A percentile compares a stretch with the other conserved stretches of the same genome.
Evolutionary conservation across 2,113 vertebrate genomes (phyloP).

Genomic region (Carassius auratus): DNA sequence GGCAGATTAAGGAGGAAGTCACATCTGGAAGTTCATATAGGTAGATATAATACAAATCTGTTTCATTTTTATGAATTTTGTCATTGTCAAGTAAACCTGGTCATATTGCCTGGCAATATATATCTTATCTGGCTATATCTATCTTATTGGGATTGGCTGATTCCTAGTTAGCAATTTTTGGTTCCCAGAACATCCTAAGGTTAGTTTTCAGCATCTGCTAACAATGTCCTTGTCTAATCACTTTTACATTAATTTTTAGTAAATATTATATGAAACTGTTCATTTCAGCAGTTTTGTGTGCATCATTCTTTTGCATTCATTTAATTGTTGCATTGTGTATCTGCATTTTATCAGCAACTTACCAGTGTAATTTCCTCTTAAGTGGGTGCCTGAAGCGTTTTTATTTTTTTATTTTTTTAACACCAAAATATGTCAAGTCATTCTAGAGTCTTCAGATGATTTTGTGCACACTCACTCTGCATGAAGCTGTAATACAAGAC

Average conservation of each 20-base stretch:
- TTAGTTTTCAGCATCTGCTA: neutral
- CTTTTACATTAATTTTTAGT: neutral
- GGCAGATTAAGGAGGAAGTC: slow-evolving; percentile 90
- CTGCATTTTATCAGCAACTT: too few relatives aligned
- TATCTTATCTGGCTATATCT: neutral
- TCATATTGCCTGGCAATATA: too few relatives aligned
- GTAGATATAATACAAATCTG: slow-evolving; percentile 67
- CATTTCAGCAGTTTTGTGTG: neutral
- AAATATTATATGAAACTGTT: neutral
- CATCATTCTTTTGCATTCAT: too few relatives aligned
- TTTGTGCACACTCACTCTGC: slow-evolving; percentile 13
- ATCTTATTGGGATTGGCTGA: neutral
- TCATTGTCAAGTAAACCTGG: neutral
- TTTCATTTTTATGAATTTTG: neutral
- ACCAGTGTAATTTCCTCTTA: neutral
- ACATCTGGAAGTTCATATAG: slow-evolving; percentile 86
- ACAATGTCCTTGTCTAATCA: neutral
- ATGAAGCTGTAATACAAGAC: neutral
- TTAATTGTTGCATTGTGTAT: too few relatives aligned
- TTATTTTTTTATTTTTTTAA: too few relatives aligned
- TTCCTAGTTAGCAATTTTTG: neutral
- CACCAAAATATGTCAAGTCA: slow-evolving; percentile 41
- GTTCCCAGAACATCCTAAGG: neutral
- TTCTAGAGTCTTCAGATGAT: neutral
- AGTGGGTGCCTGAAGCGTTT: neutral